Conservation (phyloP, 2,888 invertebrate genomes). For the Acanthococcus lagerstroemiae region DNA sequence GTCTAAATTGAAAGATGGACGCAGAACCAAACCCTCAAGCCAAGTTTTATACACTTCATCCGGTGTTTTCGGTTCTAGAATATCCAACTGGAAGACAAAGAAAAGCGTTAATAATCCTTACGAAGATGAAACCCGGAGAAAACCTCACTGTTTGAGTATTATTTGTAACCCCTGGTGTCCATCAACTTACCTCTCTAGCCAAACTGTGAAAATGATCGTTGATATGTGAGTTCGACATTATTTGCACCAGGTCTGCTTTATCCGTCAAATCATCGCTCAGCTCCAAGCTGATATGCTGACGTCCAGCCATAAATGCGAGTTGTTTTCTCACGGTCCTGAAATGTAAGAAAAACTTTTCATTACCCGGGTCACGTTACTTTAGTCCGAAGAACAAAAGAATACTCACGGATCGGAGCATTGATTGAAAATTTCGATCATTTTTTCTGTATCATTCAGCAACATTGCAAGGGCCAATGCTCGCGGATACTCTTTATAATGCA, state of each 20-base stretch:
- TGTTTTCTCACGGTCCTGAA: constrained; percentile 76
- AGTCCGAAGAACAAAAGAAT: too few relatives aligned
- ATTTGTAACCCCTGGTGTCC: too few relatives aligned
- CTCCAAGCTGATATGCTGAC: constrained; percentile 85
- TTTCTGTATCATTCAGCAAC: constrained; percentile 69
- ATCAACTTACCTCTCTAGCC: constrained; percentile 71
- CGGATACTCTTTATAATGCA: constrained; percentile 76
- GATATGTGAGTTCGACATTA: constrained; percentile 87
- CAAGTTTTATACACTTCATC: constrained; percentile 99
- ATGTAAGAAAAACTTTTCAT: constrained; percentile 35
- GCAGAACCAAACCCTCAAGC: constrained; percentile 53
- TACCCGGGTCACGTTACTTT: neutral
- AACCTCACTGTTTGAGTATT: neutral
- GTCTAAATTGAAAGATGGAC: constrained; percentile 39
- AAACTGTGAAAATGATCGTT: constrained; percentile 87
- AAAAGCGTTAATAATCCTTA: constrained; percentile 7
- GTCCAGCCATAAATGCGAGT: constrained; percentile 88
- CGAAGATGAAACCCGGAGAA: neutral
- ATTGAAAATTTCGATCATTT: constrained; percentile 74
- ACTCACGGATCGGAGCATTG: constrained; percentile 74
- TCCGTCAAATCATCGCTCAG: constrained; percentile 54
- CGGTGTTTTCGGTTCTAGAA: constrained; percentile 97
- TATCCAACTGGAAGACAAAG: constrained; percentile 62
- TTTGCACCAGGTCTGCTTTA: constrained; percentile 70
- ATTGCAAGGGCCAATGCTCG: constrained; percentile 85